phyloP scores from a whole-genome alignment of 2,113 vertebrate species.

The Dipodomys ordii region DNA sequence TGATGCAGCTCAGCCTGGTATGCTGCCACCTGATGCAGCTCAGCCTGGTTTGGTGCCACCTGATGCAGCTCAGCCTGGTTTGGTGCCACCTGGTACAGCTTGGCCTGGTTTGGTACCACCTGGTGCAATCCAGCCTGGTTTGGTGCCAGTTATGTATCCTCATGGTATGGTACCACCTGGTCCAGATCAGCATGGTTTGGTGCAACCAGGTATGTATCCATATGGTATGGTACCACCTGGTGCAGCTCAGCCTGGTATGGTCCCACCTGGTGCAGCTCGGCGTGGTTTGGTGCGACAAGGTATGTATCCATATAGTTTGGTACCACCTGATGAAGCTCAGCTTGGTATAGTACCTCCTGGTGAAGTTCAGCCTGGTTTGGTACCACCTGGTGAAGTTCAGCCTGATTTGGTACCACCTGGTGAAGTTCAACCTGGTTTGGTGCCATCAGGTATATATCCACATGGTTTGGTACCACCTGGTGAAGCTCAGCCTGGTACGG shows the following conservation, averaged over 20 bases:
- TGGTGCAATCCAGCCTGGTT: rapidly evolving
- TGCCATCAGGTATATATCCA: too few species aligned
- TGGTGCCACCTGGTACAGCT: neutral
- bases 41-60: neutral
- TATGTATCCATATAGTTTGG: too few species aligned
- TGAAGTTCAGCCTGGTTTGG: too few species aligned
- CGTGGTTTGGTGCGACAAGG: too few species aligned
- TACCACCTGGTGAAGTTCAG: too few species aligned
- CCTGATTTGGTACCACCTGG: neutral
- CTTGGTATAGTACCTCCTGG: neutral
- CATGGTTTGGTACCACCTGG: neutral
- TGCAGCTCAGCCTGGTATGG: rapidly evolving
- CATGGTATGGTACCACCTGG: neutral
- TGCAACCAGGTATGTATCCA: neutral
- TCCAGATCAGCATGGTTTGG: neutral
- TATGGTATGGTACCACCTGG: neutral
- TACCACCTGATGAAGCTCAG: neutral
- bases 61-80: rapidly evolving
- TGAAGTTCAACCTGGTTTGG: neutral
- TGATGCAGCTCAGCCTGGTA: too few species aligned
- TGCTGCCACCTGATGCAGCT: rapidly evolving
- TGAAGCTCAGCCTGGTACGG: neutral
- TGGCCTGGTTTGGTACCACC: too few species aligned
- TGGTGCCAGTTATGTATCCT: neutral
- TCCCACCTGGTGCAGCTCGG: neutral